A percentile compares a stretch with the other conserved stretches of the same genome.
These are phyloP conservation scores for Micrasema minimum DNA, from an alignment of 1,140 invertebrate species.

Conservation along the genomic window DNA sequence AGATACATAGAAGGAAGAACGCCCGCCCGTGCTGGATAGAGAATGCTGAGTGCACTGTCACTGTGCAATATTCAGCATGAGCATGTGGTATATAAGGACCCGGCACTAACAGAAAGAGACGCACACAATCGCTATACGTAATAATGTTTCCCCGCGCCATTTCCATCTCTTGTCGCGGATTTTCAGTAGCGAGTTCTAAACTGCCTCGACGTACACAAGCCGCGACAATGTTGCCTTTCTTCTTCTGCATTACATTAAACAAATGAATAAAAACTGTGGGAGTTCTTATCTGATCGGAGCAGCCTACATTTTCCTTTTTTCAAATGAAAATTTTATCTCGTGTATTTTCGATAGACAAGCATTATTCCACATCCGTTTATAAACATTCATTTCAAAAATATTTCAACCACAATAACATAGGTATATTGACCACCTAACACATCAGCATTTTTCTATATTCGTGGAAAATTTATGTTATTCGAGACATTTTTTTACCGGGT, in stretches of 20 bases:
- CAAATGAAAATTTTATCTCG: too few species aligned
- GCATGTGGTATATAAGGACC: background rate
- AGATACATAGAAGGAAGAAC: background rate
- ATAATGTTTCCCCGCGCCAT: conserved; percentile 20
- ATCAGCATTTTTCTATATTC: too few species aligned
- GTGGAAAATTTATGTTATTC: too few species aligned
- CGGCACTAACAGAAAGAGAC: background rate
- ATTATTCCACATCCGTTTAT: too few species aligned
- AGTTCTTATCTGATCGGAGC: too few species aligned
- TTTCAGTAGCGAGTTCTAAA: conserved; percentile 21
- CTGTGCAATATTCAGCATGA: background rate
- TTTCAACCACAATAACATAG: too few species aligned
- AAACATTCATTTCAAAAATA: too few species aligned
- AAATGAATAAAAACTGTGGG: too few species aligned
- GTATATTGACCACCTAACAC: too few species aligned
- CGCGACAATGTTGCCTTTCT: conserved; percentile 26
- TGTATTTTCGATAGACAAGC: too few species aligned
- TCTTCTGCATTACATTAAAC: background rate
- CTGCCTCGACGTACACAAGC: background rate
- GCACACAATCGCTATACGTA: background rate
- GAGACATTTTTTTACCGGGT: too few species aligned
- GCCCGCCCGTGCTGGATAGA: background rate
- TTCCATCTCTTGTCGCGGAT: conserved; percentile 20
- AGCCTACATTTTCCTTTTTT: too few species aligned
- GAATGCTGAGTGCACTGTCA: background rate